A percentile compares a stretch with the other conserved stretches of the same genome.
These are phyloP conservation scores for Hydropotes inermis DNA, from an alignment of 2,113 vertebrate genomes.

Conservation along the genomic window DNA sequence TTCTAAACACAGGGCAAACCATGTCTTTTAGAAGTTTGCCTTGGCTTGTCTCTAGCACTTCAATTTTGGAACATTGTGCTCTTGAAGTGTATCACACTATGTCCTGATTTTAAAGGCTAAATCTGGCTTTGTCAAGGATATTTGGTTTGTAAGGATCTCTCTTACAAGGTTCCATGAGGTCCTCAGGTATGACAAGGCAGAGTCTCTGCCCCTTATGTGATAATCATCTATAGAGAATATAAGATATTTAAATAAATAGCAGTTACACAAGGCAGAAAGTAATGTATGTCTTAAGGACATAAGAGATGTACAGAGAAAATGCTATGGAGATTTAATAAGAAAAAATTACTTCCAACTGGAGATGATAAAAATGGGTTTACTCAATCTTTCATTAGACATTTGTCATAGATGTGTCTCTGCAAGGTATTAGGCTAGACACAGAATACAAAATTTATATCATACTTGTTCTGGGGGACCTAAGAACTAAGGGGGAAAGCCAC, in stretches of 20 bases:
- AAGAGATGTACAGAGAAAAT: not conserved
- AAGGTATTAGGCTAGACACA: not conserved
- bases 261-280: not conserved
- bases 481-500: not conserved
- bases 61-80: not conserved
- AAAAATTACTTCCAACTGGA: not conserved
- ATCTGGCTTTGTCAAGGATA: not conserved
- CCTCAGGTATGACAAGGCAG: not conserved
- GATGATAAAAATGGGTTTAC: not conserved
- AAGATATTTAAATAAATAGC: not conserved
- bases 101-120: not conserved
- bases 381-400: not conserved
- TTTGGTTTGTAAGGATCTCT: not conserved
- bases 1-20: not conserved
- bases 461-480: not conserved
- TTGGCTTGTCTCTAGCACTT: constrained; percentile 12
- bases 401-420: not conserved
- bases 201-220: not conserved
- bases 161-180: not conserved
- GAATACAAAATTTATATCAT: not conserved
- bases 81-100: not conserved
- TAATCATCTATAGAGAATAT: not conserved
- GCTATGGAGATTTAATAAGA: not conserved
- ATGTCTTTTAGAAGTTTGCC: not conserved
- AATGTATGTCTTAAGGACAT: not conserved